Percentiles rank a stretch among this genome's conserved stretches.
These are phyloP conservation scores for Festucalex cinctus DNA, from an alignment of 2,113 vertebrate genomes.

Conservation along the genomic window DNA sequence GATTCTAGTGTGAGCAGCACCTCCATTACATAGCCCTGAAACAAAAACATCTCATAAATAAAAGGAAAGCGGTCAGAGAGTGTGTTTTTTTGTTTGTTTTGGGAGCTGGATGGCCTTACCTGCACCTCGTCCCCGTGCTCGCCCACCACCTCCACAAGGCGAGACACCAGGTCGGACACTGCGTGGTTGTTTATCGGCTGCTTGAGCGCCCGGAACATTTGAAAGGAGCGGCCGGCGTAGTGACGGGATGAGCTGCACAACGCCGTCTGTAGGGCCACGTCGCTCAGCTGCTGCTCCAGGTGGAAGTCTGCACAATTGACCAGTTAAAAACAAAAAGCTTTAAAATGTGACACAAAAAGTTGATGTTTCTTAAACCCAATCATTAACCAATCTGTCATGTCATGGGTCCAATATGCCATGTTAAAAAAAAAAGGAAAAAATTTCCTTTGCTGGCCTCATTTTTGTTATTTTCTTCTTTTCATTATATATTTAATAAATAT, in stretches of 20 bases:
- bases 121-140: conserved; percentile 98
- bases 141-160: conserved; percentile 94
- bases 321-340: no score
- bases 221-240: conserved; percentile 95
- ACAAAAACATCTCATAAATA: conserved; percentile 4
- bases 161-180: conserved; percentile 89
- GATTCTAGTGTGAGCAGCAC: conserved; percentile 92
- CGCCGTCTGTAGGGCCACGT: conserved; percentile 92
- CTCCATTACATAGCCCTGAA: conserved; percentile 96
- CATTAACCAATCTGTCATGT: no score
- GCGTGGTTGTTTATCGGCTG: conserved; percentile 94
- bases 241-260: conserved; percentile 95
- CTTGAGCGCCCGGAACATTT: conserved; percentile 92
- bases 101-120: conserved; percentile 62
- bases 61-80: background rate
- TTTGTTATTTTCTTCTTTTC: no score
- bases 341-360: no score
- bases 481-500: no score
- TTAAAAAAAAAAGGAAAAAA: no score
- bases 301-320: conserved; percentile 80
- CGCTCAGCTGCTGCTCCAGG: conserved; percentile 94
- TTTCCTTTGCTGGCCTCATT: no score
- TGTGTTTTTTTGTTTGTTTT: background rate
- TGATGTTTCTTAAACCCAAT: no score
- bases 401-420: no score